A percentile compares a stretch with the other conserved stretches of the same genome.
These are phyloP conservation scores for Pogonocherus hispidulus DNA, from an alignment of 2,888 invertebrate species.

Conservation along the genomic window DNA sequence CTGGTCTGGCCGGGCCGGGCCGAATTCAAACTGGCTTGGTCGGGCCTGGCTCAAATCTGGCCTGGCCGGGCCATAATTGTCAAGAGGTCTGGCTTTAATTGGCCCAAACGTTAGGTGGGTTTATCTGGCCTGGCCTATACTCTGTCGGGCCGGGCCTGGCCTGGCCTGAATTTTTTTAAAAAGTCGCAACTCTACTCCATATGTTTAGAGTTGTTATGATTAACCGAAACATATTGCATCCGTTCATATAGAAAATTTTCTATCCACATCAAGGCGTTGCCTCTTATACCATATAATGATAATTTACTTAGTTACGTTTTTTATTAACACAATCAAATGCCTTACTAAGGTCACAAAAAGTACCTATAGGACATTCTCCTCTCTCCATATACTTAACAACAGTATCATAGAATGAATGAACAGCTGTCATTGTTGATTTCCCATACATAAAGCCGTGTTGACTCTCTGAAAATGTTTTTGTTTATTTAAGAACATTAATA, in stretches of 20 bases:
- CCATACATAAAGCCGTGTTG: not conserved
- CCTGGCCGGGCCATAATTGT: too few species aligned
- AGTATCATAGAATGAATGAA: not conserved
- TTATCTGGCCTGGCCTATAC: too few species aligned
- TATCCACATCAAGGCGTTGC: not conserved
- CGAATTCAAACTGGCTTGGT: too few species aligned
- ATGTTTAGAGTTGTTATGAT: not conserved
- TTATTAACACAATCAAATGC: not conserved
- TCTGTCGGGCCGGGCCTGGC: not conserved
- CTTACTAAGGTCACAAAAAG: too few species aligned
- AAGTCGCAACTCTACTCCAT: not conserved
- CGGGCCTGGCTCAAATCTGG: too few species aligned
- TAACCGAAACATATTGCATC: not conserved
- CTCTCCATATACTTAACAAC: not conserved
- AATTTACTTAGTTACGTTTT: not conserved
- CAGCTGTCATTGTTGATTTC: not conserved
- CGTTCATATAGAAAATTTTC: not conserved
- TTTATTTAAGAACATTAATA: not conserved
- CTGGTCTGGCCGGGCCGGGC: too few species aligned
- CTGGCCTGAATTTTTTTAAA: too few species aligned
- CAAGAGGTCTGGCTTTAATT: too few species aligned
- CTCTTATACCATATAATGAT: not conserved
- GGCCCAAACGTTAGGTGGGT: too few species aligned
- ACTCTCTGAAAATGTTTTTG: not conserved
- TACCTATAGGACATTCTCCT: not conserved